Conservation (phyloP, 2,113 vertebrate genomes). For the Leiothrix lutea region DNA sequence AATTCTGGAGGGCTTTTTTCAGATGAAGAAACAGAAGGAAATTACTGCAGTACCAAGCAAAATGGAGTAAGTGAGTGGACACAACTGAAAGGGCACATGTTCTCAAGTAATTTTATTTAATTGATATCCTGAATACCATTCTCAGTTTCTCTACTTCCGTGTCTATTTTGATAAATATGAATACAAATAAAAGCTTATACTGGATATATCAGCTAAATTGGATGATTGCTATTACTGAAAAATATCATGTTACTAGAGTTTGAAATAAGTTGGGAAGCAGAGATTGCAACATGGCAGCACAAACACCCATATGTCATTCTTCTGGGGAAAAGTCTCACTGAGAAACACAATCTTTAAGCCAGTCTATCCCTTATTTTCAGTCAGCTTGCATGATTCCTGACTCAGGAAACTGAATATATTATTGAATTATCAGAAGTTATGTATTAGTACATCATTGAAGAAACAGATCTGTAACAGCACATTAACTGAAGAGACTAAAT, state of each 20-base stretch:
- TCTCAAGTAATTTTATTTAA: neutral
- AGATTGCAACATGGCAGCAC: neutral
- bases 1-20: neutral
- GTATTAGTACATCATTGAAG: neutral
- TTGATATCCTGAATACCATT: neutral
- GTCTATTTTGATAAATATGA: neutral
- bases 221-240: neutral
- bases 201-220: neutral
- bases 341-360: neutral
- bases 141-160: neutral
- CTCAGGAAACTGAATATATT: neutral
- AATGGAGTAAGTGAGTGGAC: neutral
- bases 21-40: neutral
- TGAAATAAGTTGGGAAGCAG: neutral
- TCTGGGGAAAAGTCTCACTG: neutral
- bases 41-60: neutral
- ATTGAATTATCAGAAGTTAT: neutral
- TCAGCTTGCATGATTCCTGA: neutral
- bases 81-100: neutral
- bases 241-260: neutral
- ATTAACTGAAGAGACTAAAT: neutral
- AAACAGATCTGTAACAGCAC: neutral
- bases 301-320: neutral
- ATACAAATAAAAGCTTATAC: neutral
- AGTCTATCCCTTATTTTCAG: neutral